These are phyloP conservation scores for Eucriotettix oculatus DNA, from an alignment of 2,888 invertebrate species.

Conservation along the genomic window DNA sequence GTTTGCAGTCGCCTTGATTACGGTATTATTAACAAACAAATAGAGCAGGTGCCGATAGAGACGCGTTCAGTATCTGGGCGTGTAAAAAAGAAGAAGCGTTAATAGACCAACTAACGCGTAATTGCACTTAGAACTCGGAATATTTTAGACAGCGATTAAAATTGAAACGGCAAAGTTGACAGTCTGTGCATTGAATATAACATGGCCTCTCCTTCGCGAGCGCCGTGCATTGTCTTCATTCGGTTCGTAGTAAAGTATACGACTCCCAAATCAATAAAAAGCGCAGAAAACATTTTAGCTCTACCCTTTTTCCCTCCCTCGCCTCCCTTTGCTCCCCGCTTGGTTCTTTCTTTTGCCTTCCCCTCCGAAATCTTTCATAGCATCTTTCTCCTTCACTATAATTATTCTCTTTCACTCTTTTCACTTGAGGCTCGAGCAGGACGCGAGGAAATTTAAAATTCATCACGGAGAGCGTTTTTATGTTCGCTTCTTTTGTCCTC, in stretches of 20 bases:
- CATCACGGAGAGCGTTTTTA: neutral
- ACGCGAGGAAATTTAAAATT: neutral
- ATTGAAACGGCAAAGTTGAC: too few relatives aligned
- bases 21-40: too few relatives aligned
- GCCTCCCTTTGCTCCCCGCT: neutral
- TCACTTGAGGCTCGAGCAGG: neutral
- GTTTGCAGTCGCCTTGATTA: too few relatives aligned
- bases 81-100: too few relatives aligned
- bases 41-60: too few relatives aligned
- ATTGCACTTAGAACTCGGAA: too few relatives aligned
- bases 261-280: constrained; percentile 11
- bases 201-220: too few relatives aligned
- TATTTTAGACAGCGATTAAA: too few relatives aligned
- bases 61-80: too few relatives aligned
- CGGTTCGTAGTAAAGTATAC: constrained; percentile 6
- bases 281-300: constrained; percentile 10
- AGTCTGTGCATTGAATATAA: too few relatives aligned
- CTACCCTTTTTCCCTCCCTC: constrained; percentile 4
- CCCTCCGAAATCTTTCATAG: neutral
- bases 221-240: neutral
- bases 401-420: constrained; percentile 3
- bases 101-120: too few relatives aligned
- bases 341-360: neutral
- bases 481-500: neutral
- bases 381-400: constrained; percentile 2